A percentile compares a stretch with the other conserved stretches of the same genome.
Evolutionary conservation across 2,888 invertebrate genomes (phyloP).

Genomic region (Ennomos erosarius): DNA sequence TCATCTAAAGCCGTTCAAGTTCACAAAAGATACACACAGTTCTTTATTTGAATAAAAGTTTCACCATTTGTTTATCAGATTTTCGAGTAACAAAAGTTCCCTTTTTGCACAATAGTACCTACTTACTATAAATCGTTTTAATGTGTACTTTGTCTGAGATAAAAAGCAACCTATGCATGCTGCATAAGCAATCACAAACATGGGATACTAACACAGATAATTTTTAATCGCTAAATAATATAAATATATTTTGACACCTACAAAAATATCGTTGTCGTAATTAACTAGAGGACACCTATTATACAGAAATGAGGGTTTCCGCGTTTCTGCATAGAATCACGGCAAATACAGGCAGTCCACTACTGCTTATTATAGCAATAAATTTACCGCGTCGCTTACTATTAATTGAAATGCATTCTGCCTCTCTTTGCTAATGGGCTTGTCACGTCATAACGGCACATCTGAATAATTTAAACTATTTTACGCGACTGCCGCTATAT

Average conservation of each 20-base stretch:
- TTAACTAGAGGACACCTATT: slow-evolving; percentile 14
- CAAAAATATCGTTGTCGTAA: slow-evolving; percentile 16
- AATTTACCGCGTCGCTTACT: slow-evolving; percentile 49
- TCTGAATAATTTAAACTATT: slow-evolving; percentile 42
- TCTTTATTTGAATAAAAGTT: slow-evolving; percentile 54
- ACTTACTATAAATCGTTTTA: slow-evolving; percentile 46
- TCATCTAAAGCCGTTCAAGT: slow-evolving; percentile 27
- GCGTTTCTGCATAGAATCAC: slow-evolving; percentile 15
- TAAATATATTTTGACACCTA: neutral
- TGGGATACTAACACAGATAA: too few relatives aligned
- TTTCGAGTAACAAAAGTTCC: slow-evolving; percentile 48
- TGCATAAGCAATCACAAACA: too few relatives aligned
- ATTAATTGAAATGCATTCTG: slow-evolving; percentile 67
- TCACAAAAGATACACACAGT: slow-evolving; percentile 45
- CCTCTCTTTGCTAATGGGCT: slow-evolving; percentile 54
- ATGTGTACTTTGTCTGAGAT: too few relatives aligned
- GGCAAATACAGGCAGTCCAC: slow-evolving; percentile 21
- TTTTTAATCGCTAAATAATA: too few relatives aligned
- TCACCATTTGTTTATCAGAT: slow-evolving; percentile 55
- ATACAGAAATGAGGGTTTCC: slow-evolving; percentile 14
- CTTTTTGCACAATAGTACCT: slow-evolving; percentile 47
- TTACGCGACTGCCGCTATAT: slow-evolving; percentile 32
- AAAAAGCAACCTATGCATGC: too few relatives aligned
- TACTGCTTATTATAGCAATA: slow-evolving; percentile 52
- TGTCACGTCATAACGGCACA: slow-evolving; percentile 49